These are phyloP conservation scores for Pica pica DNA, from an alignment of 2,113 vertebrate species.

Conservation along the genomic window DNA sequence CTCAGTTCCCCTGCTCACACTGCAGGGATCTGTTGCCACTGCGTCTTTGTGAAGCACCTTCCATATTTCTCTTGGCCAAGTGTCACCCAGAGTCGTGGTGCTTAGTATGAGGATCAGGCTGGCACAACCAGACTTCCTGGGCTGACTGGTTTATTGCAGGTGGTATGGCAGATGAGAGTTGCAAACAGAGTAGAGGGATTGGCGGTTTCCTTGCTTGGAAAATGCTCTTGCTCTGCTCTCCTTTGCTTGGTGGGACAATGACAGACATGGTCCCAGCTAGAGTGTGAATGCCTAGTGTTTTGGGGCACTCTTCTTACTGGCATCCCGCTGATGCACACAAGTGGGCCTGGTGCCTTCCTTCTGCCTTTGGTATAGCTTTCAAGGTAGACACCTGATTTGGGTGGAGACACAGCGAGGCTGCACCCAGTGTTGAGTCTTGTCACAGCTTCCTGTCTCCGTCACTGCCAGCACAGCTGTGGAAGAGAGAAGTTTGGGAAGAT, in stretches of 20 bases:
- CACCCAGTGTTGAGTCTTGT: neutral
- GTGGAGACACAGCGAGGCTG: neutral
- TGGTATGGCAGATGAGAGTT: neutral
- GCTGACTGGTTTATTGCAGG: rapidly evolving
- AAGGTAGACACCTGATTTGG: neutral
- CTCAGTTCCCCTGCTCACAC: neutral
- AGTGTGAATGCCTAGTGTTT: neutral
- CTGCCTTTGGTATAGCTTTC: neutral
- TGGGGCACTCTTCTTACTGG: neutral
- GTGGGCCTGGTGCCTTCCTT: neutral
- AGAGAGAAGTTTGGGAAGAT: neutral
- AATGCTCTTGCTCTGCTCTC: neutral
- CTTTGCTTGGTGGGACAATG: neutral
- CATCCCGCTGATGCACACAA: neutral
- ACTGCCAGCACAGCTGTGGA: neutral
- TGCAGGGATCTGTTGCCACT: neutral
- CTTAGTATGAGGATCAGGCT: neutral
- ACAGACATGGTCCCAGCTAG: neutral
- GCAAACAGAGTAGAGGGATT: neutral
- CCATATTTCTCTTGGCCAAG: neutral
- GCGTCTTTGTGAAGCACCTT: neutral
- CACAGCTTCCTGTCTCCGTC: neutral
- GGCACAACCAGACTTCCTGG: neutral
- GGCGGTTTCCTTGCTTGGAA: neutral
- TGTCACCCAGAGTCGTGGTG: neutral